Evolutionary conservation across 2,797 vertebrate species (phyloP).

Genomic region (Echiichthys vipera): DNA sequence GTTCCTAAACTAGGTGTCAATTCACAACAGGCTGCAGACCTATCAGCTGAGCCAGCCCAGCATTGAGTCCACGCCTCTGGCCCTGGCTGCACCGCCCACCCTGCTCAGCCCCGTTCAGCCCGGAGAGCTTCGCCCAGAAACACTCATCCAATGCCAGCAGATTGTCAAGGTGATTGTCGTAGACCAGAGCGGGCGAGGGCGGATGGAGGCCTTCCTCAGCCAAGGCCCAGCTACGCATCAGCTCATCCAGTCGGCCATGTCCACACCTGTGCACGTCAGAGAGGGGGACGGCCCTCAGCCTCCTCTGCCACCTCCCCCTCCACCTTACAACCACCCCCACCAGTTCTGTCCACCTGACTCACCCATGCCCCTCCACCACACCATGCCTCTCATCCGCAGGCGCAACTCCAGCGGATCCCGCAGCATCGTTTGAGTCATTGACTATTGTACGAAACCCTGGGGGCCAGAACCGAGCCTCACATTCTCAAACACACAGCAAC

Average conservation of each 20-base stretch:
- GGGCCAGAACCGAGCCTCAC: conserved; percentile 9
- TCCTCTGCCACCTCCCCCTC: conserved; percentile 94
- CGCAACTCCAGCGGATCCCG: conserved; percentile 96
- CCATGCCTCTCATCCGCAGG: conserved; percentile 90
- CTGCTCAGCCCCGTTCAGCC: conserved; percentile 82
- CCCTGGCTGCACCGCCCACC: conserved; percentile 86
- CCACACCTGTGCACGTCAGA: conserved; percentile 87
- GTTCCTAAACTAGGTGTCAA: conserved; percentile 99
- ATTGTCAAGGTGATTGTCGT: conserved; percentile 99
- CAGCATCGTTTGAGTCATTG: conserved; percentile 89
- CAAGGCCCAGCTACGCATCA: conserved; percentile 93
- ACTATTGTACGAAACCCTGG: neutral
- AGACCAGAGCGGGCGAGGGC: conserved; percentile 94
- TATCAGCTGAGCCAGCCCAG: conserved; percentile 93
- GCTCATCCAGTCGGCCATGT: conserved; percentile 91
- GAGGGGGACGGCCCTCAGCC: conserved; percentile 91
- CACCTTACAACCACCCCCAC: conserved; percentile 97
- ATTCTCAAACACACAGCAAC: conserved; percentile 9
- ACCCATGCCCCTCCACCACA: conserved; percentile 90
- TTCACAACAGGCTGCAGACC: conserved; percentile 99
- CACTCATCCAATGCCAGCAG: conserved; percentile 99
- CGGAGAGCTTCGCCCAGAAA: conserved; percentile 88
- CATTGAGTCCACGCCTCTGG: conserved; percentile 87
- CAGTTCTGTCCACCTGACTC: conserved; percentile 96
- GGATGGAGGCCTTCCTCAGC: conserved; percentile 96